Percentiles rank a stretch among this genome's conserved stretches.
Conservation (phyloP, 2,797 vertebrate species). For the Spinus pinus region DNA sequence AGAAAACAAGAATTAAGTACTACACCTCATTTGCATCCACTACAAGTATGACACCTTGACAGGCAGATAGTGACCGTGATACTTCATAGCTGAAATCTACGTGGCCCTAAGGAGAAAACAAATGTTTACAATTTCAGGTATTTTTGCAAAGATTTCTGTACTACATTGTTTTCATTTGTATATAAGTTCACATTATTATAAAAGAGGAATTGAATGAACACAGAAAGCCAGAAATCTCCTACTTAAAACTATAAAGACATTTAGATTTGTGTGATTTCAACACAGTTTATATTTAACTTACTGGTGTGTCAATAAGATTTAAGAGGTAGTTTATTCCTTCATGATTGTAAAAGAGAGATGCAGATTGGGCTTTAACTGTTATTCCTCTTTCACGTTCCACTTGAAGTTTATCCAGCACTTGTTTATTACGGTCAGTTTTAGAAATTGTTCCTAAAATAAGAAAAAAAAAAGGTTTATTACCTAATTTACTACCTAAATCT, state of each 20-base stretch:
- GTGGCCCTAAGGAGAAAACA: constrained; percentile 83
- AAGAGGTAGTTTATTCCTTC: constrained; percentile 87
- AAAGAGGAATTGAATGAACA: background rate
- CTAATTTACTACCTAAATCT: background rate
- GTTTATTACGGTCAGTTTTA: constrained; percentile 88
- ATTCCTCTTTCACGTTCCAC: constrained; percentile 97
- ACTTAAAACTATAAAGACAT: background rate
- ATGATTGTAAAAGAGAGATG: constrained; percentile 86
- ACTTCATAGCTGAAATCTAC: constrained; percentile 99
- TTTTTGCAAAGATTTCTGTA: background rate
- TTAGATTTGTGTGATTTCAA: background rate
- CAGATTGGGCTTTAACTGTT: constrained; percentile 97
- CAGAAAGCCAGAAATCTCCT: background rate
- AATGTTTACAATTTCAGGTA: background rate
- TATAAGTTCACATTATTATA: background rate
- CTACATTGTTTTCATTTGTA: background rate
- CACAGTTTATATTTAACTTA: constrained; percentile 67
- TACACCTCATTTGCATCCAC: constrained; percentile 96
- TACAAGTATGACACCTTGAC: constrained; percentile 93
- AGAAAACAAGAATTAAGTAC: background rate
- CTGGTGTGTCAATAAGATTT: constrained; percentile 97
- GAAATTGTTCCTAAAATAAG: constrained; percentile 85
- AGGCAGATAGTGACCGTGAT: constrained; percentile 92
- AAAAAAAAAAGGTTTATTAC: background rate
- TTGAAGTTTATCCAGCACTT: constrained; percentile 96